Conservation (phyloP, 2,113 vertebrate species). For the Nothoprocta perdicaria region DNA sequence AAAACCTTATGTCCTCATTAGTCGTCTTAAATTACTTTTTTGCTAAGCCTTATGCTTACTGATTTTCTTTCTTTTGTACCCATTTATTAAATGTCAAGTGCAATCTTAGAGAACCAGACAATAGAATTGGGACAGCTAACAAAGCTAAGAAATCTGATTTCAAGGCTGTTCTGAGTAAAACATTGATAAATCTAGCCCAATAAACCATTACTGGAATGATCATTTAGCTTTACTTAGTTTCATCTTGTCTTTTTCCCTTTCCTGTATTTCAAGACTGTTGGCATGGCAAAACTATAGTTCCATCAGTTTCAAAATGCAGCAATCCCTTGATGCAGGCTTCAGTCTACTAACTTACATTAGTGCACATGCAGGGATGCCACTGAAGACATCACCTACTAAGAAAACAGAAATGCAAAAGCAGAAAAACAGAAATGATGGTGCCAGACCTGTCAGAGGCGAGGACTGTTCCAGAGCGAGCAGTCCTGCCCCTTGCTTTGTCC, state of each 20-base stretch:
- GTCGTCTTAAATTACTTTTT: background rate
- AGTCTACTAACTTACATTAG: too few relatives aligned
- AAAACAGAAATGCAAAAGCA: too few relatives aligned
- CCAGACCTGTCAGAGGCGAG: too few relatives aligned
- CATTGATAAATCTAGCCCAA: conserved; percentile 3
- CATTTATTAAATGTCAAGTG: conserved; percentile 34
- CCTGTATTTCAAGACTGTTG: background rate
- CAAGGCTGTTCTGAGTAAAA: background rate
- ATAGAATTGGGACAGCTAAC: background rate
- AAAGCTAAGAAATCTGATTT: conserved; percentile 33
- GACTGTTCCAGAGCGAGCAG: too few relatives aligned
- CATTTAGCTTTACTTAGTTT: background rate
- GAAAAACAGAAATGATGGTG: too few relatives aligned
- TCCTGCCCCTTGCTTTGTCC: too few relatives aligned
- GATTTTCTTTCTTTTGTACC: background rate
- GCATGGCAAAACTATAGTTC: background rate
- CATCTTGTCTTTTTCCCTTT: conserved; percentile 3
- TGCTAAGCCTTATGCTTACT: background rate
- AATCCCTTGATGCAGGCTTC: too few relatives aligned
- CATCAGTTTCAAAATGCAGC: background rate
- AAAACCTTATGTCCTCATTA: background rate
- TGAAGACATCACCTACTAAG: too few relatives aligned
- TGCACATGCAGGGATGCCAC: too few relatives aligned
- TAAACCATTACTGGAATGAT: background rate
- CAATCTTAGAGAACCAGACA: background rate